Base-by-base conservation (phyloP, 2,888 invertebrate genomes). In the Copidosoma aretas region DNA sequence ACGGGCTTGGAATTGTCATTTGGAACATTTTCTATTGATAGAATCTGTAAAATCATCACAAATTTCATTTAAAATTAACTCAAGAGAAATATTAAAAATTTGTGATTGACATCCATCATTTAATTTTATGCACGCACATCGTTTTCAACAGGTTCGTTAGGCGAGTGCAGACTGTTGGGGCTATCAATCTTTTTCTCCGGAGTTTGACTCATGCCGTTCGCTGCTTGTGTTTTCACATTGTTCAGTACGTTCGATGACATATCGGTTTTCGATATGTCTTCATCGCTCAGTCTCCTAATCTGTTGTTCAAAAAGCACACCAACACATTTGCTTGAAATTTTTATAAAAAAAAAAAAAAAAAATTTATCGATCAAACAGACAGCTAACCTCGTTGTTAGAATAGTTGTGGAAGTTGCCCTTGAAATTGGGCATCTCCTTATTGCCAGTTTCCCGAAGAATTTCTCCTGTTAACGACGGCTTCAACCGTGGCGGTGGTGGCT, bases 251-350 rank as follows among this genome's bases (percentile, higher is more conserved):
- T 87, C 57, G 79, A 79, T 59, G 85, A 80, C 72, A 86, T 77
- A 52, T 85, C 86, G 73, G 88, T 80, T 70, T 90, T 90, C 69
- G 88, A 86, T 76, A 89, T 82, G 81, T 90, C 87, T 74, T 90
- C 89, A 71, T 90, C 90, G 64, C 86, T 87, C 80, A 89, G 87
- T 78, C 86, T 87, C 76, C 87, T 87, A 76, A 90, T 86, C 90
- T 90, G 83, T 69, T 75, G 73, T 21, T 63, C 17, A 60, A 51
- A 71, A 63, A 72, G 54, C 32, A 8, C 8, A 19, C 52, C 64
- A 61, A 21, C 14, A n/a, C 46, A 46, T 60, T 22, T 2, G 17
- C 0, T n/a, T 22, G 32, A 32, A 32, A 32, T 32, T 5, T 32
- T 17, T 19, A 17, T 32, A 56, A 22, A 12, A 19, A 17, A 24